These are phyloP conservation scores for Engraulis encrasicolus DNA, from an alignment of 2,113 vertebrate species.

Conservation along the genomic window DNA sequence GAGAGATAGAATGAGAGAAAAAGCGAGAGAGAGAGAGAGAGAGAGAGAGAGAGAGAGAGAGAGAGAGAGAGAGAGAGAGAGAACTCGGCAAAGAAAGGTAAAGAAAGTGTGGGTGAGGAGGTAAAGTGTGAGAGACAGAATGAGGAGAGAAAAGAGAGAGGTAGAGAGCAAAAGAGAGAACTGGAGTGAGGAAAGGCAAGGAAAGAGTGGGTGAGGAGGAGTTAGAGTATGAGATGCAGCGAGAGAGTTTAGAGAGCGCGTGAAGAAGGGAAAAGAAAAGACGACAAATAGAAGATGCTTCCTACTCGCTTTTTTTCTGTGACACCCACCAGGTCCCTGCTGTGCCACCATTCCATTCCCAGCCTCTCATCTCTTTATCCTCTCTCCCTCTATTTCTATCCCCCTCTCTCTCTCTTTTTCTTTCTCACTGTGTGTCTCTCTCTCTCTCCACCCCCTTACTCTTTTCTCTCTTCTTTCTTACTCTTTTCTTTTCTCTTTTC, in stretches of 20 bases:
- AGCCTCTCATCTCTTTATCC: conserved; percentile 47
- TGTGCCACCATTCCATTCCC: conserved; percentile 66
- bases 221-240: too few species aligned
- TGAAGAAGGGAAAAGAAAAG: conserved; percentile 63
- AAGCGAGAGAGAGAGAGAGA: too few species aligned
- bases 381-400: conserved; percentile 54
- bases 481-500: conserved; percentile 8
- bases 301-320: conserved; percentile 66
- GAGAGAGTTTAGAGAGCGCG: too few species aligned
- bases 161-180: too few species aligned
- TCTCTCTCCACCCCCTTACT: conserved; percentile 44
- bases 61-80: too few species aligned
- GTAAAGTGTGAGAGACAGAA: too few species aligned
- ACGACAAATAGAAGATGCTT: conserved; percentile 79
- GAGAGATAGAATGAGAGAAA: neutral
- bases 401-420: conserved; percentile 15
- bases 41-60: too few species aligned
- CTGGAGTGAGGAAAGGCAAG: too few species aligned
- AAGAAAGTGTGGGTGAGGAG: too few species aligned
- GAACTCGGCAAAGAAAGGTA: too few species aligned
- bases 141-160: too few species aligned
- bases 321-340: conserved; percentile 75
- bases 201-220: too few species aligned
- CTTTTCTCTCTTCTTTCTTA: neutral
- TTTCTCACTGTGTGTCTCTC: conserved; percentile 59